Conservation (phyloP, 2,113 vertebrate genomes). For the Muntiacus reevesi region DNA sequence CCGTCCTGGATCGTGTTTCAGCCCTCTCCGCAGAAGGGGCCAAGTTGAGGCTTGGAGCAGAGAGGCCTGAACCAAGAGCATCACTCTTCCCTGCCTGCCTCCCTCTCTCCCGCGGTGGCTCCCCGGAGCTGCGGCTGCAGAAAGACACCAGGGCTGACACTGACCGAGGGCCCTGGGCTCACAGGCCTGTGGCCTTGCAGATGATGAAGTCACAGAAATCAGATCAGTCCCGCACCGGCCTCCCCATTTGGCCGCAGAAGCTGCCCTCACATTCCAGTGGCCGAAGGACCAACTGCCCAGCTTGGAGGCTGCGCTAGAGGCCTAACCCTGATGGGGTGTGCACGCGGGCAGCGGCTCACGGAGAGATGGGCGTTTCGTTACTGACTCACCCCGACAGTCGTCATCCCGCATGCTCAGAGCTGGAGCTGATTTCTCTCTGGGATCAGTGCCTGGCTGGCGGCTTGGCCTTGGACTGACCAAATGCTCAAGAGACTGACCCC, state of each 20-base stretch:
- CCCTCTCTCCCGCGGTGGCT: not conserved
- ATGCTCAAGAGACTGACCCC: not conserved
- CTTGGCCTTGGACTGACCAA: not conserved
- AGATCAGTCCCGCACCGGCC: not conserved
- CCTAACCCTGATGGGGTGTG: not conserved
- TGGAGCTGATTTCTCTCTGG: not conserved
- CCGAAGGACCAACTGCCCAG: not conserved
- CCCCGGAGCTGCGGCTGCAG: not conserved
- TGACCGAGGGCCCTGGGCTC: not conserved
- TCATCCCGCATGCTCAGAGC: not conserved
- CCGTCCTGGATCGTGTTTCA: not conserved
- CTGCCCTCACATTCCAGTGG: not conserved
- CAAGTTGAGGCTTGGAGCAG: not conserved
- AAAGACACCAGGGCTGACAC: not conserved
- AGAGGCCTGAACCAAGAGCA: not conserved
- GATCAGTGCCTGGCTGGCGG: not conserved
- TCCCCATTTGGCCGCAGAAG: not conserved
- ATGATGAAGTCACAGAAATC: slow-evolving; percentile 22
- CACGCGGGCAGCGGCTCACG: not conserved
- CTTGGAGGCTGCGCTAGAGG: not conserved
- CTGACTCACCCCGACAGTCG: not conserved
- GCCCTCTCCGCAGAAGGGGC: not conserved
- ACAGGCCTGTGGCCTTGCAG: not conserved
- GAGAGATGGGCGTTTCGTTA: not conserved
- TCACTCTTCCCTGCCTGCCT: not conserved